Base-by-base conservation (phyloP, 2,113 vertebrate species). In the Rhodinocichla rosea region DNA sequence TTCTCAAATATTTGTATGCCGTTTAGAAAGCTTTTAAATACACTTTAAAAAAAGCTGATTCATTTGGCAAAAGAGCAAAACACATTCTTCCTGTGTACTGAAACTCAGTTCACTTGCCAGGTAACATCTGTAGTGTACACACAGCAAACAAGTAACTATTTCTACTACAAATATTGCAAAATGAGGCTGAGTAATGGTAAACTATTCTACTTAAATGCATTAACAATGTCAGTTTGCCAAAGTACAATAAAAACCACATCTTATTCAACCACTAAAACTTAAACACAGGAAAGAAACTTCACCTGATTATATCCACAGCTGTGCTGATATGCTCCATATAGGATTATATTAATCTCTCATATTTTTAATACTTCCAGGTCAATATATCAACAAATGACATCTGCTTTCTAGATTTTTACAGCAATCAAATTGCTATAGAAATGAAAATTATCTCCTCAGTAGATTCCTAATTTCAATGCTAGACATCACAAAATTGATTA, bases 151-250 rank as follows among this genome's bases (percentile, higher is more conserved):
- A 67, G 57, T 57, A 82, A 80, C 79, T 88, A 90, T 78, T 97
- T 95, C 64, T 92, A 97, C 85, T 91, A 95, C 26, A 95, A 97
- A 92, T 76, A 76, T 50, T 89, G 55, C 52, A 97, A 97, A 97
- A 12, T 79, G 67, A 96, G 71, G 44, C 73, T 89, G 33, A 96
- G n/a, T 26, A 49, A 71, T 50, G 79, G 63, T 90, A 97, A 97
- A 97, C 76, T 97, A 87, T 40, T 94, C 83, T 73, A 96, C 90
- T 97, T 96, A 97, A 96, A 96, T 92, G 63, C 60, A 97, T 95
- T 95, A 97, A 95, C 74, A 85, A 91, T 60, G 37, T 69, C 69
- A 30, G 47, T 88, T 93, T 96, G 62, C 44, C 78, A 90, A 97
- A 96, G 18, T 52, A 60, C 1, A 2, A 76, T 85, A 93, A 64